Percentiles rank a stretch among this genome's conserved stretches.
Evolutionary conservation across 2,113 vertebrate species (phyloP).

Genomic region (Neofelis nebulosa): DNA sequence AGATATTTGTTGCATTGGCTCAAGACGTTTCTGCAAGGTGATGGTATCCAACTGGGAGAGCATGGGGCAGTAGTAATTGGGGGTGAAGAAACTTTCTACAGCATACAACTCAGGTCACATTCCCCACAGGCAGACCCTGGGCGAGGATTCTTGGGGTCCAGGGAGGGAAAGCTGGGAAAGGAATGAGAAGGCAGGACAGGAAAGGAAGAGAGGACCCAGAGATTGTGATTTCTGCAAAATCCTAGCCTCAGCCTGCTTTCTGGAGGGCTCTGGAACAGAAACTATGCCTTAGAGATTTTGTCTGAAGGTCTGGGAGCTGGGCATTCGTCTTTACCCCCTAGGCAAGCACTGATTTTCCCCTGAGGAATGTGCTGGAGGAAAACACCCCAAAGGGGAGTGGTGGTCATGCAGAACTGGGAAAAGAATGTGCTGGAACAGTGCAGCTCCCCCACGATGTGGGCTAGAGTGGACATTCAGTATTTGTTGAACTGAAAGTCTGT

Average conservation of each 20-base stretch:
- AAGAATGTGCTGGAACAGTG: fast-evolving
- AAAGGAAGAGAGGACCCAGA: background rate
- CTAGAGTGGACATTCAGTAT: fast-evolving
- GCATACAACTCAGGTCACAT: fast-evolving
- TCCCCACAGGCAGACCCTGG: background rate
- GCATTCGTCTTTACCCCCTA: fast-evolving
- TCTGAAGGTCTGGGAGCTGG: too few relatives aligned
- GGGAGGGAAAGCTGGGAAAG: background rate
- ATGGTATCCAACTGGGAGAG: fast-evolving
- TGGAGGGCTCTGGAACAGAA: fast-evolving
- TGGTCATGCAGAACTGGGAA: background rate
- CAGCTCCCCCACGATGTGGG: fast-evolving
- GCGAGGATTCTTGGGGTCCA: too few relatives aligned
- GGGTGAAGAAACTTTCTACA: fast-evolving
- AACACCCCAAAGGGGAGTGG: fast-evolving
- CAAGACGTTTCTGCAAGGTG: fast-evolving
- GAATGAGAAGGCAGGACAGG: too few relatives aligned
- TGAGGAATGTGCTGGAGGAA: background rate
- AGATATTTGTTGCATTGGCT: fast-evolving
- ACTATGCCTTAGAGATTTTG: fast-evolving
- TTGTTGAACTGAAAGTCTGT: background rate
- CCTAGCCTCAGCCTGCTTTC: background rate
- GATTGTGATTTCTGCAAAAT: background rate
- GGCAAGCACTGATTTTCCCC: fast-evolving
- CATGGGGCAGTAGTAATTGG: fast-evolving